These are phyloP conservation scores for Callithrix jacchus DNA, from an alignment of 2,113 vertebrate species.

Conservation along the genomic window DNA sequence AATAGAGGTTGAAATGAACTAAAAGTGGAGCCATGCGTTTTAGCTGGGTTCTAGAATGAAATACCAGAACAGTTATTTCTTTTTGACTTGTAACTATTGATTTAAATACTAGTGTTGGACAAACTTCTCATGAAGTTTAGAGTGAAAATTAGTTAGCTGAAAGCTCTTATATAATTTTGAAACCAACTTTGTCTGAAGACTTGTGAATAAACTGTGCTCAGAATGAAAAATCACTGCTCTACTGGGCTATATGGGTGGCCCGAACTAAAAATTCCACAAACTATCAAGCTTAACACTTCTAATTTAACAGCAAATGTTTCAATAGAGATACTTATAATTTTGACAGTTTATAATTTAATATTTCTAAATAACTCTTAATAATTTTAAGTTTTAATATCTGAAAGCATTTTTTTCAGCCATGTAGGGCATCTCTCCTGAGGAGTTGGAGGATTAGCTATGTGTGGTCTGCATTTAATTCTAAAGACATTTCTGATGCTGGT, in stretches of 20 bases:
- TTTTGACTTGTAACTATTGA: neutral
- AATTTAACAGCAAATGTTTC: constrained; percentile 7
- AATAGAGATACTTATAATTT: neutral
- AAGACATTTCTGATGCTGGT: neutral
- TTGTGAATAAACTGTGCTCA: neutral
- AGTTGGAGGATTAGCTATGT: neutral
- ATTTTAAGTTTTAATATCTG: neutral
- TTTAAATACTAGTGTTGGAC: neutral
- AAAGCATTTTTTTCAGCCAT: neutral
- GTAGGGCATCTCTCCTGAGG: neutral
- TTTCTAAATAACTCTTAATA: constrained; percentile 1
- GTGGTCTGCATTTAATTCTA: neutral
- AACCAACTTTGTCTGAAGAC: neutral
- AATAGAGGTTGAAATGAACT: neutral
- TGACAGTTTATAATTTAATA: neutral
- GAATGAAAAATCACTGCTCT: neutral
- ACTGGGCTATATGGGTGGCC: neutral
- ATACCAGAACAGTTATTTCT: neutral
- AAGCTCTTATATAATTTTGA: neutral
- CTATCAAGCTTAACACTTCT: neutral
- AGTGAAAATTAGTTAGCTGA: neutral
- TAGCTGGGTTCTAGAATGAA: neutral
- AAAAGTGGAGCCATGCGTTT: neutral
- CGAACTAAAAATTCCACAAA: neutral
- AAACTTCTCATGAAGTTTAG: constrained; percentile 6